Conservation (phyloP, 2,888 invertebrate genomes). For the Apodemia mormo region DNA sequence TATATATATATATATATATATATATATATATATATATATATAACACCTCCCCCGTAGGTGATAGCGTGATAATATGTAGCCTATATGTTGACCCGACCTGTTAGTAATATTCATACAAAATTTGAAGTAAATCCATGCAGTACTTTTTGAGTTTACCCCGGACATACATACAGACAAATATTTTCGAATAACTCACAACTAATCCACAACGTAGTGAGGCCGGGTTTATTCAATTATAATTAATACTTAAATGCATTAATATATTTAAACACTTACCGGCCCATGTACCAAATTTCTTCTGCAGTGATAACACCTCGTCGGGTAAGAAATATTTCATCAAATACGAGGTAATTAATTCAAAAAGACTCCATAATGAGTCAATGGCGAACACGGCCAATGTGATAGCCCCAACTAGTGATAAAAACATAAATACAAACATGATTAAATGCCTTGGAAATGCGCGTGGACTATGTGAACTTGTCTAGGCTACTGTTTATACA, state of each 20-base stretch:
- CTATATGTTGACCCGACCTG: no score
- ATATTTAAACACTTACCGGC: constrained; percentile 84
- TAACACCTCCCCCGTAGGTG: no score
- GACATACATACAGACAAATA: no score
- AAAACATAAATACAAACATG: constrained; percentile 35
- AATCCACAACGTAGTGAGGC: no score
- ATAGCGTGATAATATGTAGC: no score
- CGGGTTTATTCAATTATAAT: neutral
- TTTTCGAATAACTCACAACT: no score
- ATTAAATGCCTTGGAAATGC: constrained; percentile 11
- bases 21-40: no score
- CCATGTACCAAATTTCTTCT: constrained; percentile 90
- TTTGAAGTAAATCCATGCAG: no score
- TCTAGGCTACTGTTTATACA: no score
- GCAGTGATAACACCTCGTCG: constrained; percentile 80
- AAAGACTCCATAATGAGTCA: constrained; percentile 83
- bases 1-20: no score
- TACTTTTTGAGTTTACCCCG: no score
- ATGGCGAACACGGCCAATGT: constrained; percentile 72
- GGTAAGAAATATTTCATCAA: constrained; percentile 86
- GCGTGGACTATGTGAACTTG: neutral
- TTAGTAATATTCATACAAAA: no score
- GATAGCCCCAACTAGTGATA: constrained; percentile 78
- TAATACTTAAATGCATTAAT: constrained; percentile 3
- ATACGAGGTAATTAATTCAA: constrained; percentile 81